Base-by-base conservation (phyloP, 2,797 vertebrate genomes). In the Poecilia wingei region DNA sequence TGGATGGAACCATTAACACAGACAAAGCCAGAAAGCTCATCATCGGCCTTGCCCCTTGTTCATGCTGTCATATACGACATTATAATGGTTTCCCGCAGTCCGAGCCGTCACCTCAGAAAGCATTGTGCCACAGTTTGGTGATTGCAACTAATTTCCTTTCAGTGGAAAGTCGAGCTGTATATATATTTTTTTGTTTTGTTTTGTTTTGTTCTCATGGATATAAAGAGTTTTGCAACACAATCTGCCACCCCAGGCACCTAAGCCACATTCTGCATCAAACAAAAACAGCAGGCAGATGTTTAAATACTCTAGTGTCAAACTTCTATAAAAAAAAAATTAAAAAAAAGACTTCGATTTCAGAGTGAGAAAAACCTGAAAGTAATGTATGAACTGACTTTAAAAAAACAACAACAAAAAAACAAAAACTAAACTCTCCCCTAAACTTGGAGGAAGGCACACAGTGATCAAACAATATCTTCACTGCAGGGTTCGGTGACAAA, bases 381-480 rank as follows among this genome's bases (percentile, higher is more conserved):
- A 77, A 83, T 20, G 2, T 75, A 79, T 81, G 75, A 78, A 87
- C 83, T 53, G 77, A 85, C 74, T 76, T 78, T 13, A 46, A 39
- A 39, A 75, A 51, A 51, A 51, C 4, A 10, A 55, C 8, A 8
- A 9, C 2, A 10, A 46, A 39, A 75, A 51, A 51, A 51, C 4
- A 10, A 55, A 3, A 8, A 9, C 28, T 20, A 55, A 57, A 28
- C 55, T 57, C 82, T 83, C 47, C 20, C 72, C 51, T 68, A 74
- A 69, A 39, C 87, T 88, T 82, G 74, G 81, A 84, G 77, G 68
- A 80, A 84, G 85, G 87, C 82, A 82, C 74, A 82, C 86, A 86
- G 81, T 72, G 85, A 90, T 93, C 86, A 90, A 85, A 90, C 87
- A 89, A 90, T 90, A 88, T 87, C 72, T 76, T 74, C 85, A 47